These are phyloP conservation scores for Schizotus pectinicornis DNA, from an alignment of 2,888 invertebrate genomes.

Conservation along the genomic window DNA sequence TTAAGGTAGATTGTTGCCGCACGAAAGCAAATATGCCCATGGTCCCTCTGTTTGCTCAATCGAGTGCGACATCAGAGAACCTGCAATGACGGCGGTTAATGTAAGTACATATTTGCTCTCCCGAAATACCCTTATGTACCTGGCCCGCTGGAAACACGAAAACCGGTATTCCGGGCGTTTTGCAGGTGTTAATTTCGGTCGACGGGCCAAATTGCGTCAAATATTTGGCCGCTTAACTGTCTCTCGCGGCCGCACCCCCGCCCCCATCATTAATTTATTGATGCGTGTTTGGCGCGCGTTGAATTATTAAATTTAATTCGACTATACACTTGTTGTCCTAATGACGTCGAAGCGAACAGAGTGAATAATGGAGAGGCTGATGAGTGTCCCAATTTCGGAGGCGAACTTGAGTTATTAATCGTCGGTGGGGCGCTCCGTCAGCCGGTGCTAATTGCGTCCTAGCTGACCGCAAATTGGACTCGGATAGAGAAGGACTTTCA, in stretches of 20 bases:
- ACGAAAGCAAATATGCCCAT: too few relatives aligned
- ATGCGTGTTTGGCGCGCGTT: not conserved
- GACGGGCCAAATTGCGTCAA: too few relatives aligned
- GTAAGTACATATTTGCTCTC: too few relatives aligned
- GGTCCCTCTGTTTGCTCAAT: too few relatives aligned
- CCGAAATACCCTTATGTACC: too few relatives aligned
- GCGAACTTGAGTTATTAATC: constrained; percentile 22
- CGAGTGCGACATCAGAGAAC: too few relatives aligned
- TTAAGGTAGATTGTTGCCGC: too few relatives aligned
- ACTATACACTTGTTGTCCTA: constrained; percentile 9
- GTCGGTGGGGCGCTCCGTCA: constrained; percentile 8
- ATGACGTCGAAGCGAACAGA: constrained; percentile 9
- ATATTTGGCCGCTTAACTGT: too few relatives aligned
- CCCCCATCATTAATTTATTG: not conserved
- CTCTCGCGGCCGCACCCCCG: not conserved
- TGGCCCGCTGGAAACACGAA: too few relatives aligned
- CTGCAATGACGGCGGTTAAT: too few relatives aligned
- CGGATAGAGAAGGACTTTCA: not conserved
- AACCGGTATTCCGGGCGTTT: too few relatives aligned
- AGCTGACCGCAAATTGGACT: constrained; percentile 23
- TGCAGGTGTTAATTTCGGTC: too few relatives aligned
- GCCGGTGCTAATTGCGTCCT: constrained; percentile 24
- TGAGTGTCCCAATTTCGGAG: constrained; percentile 23
- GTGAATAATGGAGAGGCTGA: constrained; percentile 22
- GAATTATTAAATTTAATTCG: constrained; percentile 5